Conservation (phyloP, 2,888 invertebrate genomes). For the Tolmerus cingulatus region DNA sequence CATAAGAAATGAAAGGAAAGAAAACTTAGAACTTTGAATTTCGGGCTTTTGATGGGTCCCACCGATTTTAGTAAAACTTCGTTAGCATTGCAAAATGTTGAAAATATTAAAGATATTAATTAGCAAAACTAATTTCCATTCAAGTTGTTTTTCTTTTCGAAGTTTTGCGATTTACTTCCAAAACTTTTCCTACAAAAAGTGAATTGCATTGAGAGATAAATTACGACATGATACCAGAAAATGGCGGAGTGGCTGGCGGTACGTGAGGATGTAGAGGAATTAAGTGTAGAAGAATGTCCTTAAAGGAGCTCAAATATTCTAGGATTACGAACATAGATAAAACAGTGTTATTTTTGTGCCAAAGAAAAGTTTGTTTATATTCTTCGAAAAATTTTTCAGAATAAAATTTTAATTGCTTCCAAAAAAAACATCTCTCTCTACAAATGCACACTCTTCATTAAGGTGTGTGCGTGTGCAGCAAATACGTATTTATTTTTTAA, state of each 20-base stretch:
- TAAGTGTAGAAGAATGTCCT: not conserved
- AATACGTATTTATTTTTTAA: not conserved
- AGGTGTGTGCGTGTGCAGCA: not conserved
- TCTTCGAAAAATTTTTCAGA: not conserved
- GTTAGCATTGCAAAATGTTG: not conserved
- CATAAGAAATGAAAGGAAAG: not conserved
- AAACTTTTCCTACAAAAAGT: not conserved
- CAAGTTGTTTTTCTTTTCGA: not conserved
- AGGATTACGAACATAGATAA: not conserved
- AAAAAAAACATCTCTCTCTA: not conserved
- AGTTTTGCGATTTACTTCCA: not conserved
- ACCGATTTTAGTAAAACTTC: not conserved
- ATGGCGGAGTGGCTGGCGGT: not conserved
- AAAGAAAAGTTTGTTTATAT: not conserved
- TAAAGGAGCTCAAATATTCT: not conserved
- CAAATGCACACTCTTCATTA: not conserved
- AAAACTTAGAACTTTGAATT: not conserved
- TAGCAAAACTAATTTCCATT: not conserved
- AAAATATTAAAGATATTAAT: not conserved
- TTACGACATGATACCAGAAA: not conserved
- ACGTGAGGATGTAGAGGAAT: not conserved
- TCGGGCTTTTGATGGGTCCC: not conserved
- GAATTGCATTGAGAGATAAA: not conserved
- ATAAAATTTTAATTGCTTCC: not conserved
- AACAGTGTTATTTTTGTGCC: not conserved